A percentile compares a stretch with the other conserved stretches of the same genome.
These are phyloP conservation scores for Heliconius cydno DNA, from an alignment of 2,888 invertebrate species.

Conservation along the genomic window DNA sequence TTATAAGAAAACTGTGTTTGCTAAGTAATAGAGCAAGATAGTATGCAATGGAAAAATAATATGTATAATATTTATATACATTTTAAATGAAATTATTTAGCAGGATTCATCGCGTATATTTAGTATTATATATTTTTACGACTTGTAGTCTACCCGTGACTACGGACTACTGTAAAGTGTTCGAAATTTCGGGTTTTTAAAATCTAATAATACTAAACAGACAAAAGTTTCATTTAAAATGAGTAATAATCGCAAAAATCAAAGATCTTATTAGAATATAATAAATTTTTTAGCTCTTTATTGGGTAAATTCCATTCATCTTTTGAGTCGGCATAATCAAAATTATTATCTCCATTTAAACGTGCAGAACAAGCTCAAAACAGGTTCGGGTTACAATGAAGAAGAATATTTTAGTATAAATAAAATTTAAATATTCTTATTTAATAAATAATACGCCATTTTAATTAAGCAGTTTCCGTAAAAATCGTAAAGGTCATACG, in stretches of 20 bases:
- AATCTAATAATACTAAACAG: no score
- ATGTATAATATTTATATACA: no score
- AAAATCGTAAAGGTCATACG: slow-evolving; percentile 4
- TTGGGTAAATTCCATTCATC: background rate
- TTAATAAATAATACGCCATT: background rate
- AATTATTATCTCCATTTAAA: background rate
- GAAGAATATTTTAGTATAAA: background rate
- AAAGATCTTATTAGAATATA: no score
- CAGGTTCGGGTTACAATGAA: background rate
- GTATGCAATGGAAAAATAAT: background rate
- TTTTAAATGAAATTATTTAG: no score
- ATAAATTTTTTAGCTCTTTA: background rate
- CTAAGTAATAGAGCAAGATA: background rate
- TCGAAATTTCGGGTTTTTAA: no score
- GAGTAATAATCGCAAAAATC: no score
- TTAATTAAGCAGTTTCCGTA: slow-evolving; percentile 20
- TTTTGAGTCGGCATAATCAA: background rate
- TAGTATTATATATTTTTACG: no score
- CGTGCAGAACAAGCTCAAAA: background rate
- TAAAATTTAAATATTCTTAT: background rate
- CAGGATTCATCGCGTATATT: no score
- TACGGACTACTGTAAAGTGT: no score
- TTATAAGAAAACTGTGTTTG: background rate
- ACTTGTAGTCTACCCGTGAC: no score
- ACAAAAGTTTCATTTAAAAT: no score